These are phyloP conservation scores for Norana najaformis DNA, from an alignment of 2,888 invertebrate species.

Conservation along the genomic window DNA sequence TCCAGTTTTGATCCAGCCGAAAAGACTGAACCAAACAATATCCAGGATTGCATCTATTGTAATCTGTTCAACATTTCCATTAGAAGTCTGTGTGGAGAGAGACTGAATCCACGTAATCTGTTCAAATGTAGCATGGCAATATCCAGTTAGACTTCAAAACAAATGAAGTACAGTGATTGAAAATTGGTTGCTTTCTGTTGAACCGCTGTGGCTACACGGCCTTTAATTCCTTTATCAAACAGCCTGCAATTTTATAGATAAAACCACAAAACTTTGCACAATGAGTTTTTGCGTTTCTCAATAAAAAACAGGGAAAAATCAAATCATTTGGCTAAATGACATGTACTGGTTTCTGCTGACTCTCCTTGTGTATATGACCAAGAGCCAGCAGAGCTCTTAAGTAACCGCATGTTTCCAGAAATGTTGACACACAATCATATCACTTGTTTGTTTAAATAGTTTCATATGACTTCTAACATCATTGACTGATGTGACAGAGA, in stretches of 20 bases:
- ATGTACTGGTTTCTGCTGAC: not conserved
- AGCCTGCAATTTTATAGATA: not conserved
- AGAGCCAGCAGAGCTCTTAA: not conserved
- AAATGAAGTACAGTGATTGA: not conserved
- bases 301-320: not conserved
- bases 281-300: not conserved
- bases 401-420: not conserved
- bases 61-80: not conserved
- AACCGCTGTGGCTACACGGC: not conserved
- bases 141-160: not conserved
- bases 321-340: not conserved
- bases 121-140: not conserved
- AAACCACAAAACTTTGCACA: not conserved
- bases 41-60: not conserved
- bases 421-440: not conserved
- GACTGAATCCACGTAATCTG: no score
- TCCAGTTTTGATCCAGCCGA: not conserved
- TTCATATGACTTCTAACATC: not conserved
- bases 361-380: not conserved
- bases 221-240: not conserved
- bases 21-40: not conserved
- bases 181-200: not conserved
- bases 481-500: not conserved
- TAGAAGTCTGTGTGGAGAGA: no score
- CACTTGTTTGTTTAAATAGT: not conserved